Percentiles rank a stretch among this genome's conserved stretches.
Evolutionary conservation across 2,113 vertebrate species (phyloP).

Genomic region (Nettapus auritus): DNA sequence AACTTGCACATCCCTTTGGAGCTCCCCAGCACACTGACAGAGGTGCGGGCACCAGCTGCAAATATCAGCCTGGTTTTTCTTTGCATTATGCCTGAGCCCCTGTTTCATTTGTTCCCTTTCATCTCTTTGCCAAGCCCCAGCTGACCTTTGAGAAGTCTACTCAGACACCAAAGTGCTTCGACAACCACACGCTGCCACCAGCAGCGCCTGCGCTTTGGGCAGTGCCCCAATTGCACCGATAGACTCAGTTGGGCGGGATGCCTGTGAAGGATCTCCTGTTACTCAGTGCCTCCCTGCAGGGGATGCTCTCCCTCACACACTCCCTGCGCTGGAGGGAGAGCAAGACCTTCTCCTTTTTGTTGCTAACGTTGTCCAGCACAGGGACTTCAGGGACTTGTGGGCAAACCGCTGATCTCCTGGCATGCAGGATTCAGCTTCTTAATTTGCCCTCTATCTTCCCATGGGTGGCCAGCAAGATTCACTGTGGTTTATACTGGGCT

Average conservation of each 20-base stretch:
- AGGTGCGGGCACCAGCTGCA: neutral
- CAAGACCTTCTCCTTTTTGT: too few relatives aligned
- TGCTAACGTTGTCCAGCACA: rapidly evolving
- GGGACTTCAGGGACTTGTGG: too few relatives aligned
- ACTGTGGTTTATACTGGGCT: rapidly evolving
- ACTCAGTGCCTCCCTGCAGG: neutral
- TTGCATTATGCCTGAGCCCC: neutral
- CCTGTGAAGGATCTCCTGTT: neutral
- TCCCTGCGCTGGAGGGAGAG: too few relatives aligned
- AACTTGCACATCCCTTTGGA: rapidly evolving
- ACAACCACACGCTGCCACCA: neutral
- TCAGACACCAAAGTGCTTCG: neutral
- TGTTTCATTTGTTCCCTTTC: neutral
- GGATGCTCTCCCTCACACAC: neutral
- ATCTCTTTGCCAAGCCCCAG: neutral
- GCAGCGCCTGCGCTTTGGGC: neutral
- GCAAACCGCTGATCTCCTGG: rapidly evolving
- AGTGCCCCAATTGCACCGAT: neutral
- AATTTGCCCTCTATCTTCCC: neutral
- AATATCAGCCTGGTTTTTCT: neutral
- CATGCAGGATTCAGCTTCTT: rapidly evolving
- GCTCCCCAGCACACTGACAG: rapidly evolving
- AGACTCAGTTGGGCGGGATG: neutral
- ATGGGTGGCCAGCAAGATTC: neutral
- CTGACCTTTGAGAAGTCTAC: neutral